Percentiles rank a stretch among this genome's conserved stretches.
Conservation (phyloP, 2,113 vertebrate genomes). For the Dolichotis patagonum region DNA sequence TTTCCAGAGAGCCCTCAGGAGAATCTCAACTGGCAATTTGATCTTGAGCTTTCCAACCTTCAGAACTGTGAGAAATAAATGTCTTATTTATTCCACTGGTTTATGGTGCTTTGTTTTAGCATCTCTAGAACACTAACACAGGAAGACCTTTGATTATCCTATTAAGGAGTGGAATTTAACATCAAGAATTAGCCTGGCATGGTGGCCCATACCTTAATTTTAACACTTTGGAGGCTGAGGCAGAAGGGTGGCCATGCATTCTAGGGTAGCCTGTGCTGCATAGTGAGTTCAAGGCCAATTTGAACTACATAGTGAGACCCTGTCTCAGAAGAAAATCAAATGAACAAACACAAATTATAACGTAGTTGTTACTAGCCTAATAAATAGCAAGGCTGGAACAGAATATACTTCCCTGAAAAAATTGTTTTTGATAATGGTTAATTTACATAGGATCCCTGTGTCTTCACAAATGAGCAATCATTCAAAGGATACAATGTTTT, state of each 20-base stretch:
- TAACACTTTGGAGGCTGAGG: background rate
- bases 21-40: background rate
- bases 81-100: background rate
- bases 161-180: background rate
- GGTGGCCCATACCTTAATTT: background rate
- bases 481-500: background rate
- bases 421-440: background rate
- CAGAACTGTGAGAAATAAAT: background rate
- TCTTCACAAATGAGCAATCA: background rate
- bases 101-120: background rate
- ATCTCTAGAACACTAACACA: background rate
- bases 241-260: background rate
- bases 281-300: background rate
- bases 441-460: background rate
- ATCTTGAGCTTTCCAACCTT: background rate
- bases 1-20: background rate
- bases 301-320: background rate
- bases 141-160: background rate
- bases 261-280: background rate
- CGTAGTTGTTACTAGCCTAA: background rate
- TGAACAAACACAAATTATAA: background rate
- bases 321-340: background rate
- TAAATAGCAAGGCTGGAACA: background rate
- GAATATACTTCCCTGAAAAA: background rate
- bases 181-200: background rate